These are phyloP conservation scores for Steinernema hermaphroditum DNA, from an alignment of 2,888 invertebrate species.

Conservation along the genomic window DNA sequence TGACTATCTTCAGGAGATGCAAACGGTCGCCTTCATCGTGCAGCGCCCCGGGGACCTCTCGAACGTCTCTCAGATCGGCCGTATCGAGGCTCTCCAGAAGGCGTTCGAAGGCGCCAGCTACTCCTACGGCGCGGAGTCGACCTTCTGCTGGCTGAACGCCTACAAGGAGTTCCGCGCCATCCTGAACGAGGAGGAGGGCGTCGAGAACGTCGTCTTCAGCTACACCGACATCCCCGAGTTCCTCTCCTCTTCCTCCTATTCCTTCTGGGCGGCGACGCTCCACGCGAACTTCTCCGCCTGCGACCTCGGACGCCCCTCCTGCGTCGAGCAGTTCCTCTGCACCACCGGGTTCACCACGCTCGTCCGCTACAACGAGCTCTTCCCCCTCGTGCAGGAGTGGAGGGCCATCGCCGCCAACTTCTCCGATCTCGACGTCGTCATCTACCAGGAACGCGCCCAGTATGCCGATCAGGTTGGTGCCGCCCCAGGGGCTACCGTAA, in stretches of 20 bases:
- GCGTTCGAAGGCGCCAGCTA: constrained; percentile 39
- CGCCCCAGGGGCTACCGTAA: background rate
- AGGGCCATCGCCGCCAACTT: constrained; percentile 44
- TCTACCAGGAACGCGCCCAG: constrained; percentile 52
- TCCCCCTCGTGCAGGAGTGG: constrained; percentile 52
- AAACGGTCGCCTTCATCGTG: constrained; percentile 48
- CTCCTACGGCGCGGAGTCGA: constrained; percentile 48
- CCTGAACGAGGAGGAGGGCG: constrained; percentile 41
- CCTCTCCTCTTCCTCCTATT: constrained; percentile 12
- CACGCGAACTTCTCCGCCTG: background rate
- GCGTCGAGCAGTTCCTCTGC: constrained; percentile 49
- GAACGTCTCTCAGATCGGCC: constrained; percentile 35
- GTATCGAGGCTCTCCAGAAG: constrained; percentile 37
- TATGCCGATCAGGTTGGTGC: constrained; percentile 50
- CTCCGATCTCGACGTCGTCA: constrained; percentile 43
- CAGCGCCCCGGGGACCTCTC: constrained; percentile 46
- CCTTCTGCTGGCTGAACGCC: constrained; percentile 48
- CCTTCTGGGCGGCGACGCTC: constrained; percentile 17
- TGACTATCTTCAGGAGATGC: constrained; percentile 43
- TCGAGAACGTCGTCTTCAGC: constrained; percentile 29
- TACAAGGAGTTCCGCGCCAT: constrained; percentile 50
- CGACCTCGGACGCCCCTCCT: constrained; percentile 35
- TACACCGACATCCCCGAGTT: constrained; percentile 19
- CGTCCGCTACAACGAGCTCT: constrained; percentile 51
- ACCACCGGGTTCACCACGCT: constrained; percentile 56